phyloP scores from a whole-genome alignment of 2,797 vertebrate species.

The Sylvia borin region DNA sequence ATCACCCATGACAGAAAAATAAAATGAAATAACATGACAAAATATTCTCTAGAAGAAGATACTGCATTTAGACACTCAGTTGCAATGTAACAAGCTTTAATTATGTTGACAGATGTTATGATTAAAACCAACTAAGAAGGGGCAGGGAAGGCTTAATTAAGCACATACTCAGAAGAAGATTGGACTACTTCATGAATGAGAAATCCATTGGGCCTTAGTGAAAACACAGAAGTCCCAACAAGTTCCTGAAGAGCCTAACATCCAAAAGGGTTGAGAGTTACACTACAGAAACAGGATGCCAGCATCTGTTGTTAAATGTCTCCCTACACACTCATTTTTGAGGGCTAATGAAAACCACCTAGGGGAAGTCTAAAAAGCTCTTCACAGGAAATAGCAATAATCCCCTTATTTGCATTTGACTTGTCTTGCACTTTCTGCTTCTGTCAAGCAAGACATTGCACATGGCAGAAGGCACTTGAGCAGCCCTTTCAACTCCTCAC shows the following conservation, averaged over 20 bases:
- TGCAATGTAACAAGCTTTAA: background rate
- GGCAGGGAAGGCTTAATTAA: background rate
- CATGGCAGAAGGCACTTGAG: background rate
- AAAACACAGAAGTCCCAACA: background rate
- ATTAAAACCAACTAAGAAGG: background rate
- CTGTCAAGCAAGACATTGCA: background rate
- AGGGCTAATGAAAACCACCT: background rate
- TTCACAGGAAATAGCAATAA: background rate
- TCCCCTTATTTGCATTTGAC: background rate
- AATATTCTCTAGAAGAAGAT: background rate
- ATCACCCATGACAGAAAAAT: background rate
- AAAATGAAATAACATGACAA: background rate
- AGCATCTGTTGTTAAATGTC: accelerated
- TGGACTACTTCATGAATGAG: background rate
- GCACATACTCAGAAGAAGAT: background rate
- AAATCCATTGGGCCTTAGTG: background rate
- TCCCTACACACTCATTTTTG: background rate
- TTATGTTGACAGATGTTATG: background rate
- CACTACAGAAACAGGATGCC: accelerated
- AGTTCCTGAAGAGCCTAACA: background rate
- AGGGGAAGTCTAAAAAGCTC: background rate
- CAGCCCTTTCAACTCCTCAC: background rate
- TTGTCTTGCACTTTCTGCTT: background rate
- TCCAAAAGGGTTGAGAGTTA: background rate
- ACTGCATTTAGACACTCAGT: background rate